These are phyloP conservation scores for Borostomias antarcticus DNA, from an alignment of 2,797 vertebrate genomes.

Conservation along the genomic window DNA sequence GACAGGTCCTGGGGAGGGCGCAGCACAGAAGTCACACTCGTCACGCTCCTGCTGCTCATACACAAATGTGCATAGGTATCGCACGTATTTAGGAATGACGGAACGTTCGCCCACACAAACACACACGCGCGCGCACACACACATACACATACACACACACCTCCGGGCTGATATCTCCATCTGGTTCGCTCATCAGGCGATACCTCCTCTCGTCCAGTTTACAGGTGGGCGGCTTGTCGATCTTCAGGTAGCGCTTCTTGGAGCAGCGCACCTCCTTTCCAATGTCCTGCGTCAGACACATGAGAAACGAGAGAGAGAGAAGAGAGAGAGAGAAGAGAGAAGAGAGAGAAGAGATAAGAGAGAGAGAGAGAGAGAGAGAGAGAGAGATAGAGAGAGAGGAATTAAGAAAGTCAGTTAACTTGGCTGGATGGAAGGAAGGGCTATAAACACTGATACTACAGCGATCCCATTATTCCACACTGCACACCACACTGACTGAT, in stretches of 20 bases:
- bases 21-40: background rate
- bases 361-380: background rate
- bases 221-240: constrained; percentile 84
- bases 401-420: background rate
- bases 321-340: too few relatives aligned
- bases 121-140: rapidly evolving
- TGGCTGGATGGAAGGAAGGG: too few relatives aligned
- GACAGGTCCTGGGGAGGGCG: constrained; percentile 85
- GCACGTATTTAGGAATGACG: too few relatives aligned
- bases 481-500: too few relatives aligned
- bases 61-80: too few relatives aligned
- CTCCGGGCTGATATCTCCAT: constrained; percentile 84
- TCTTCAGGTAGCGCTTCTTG: constrained; percentile 78
- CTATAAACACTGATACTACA: too few relatives aligned
- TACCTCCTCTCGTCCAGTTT: constrained; percentile 82
- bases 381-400: background rate
- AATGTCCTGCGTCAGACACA: constrained; percentile 76
- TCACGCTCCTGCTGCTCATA: too few relatives aligned
- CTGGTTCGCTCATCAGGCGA: constrained; percentile 79
- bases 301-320: constrained; percentile 2
- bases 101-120: too few relatives aligned
- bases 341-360: too few relatives aligned
- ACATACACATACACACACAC: constrained; percentile 50
- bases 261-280: constrained; percentile 69
- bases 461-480: too few relatives aligned